Evolutionary conservation across 1,140 invertebrate genomes (phyloP).

Genomic region (Sarcophaga bullata): DNA sequence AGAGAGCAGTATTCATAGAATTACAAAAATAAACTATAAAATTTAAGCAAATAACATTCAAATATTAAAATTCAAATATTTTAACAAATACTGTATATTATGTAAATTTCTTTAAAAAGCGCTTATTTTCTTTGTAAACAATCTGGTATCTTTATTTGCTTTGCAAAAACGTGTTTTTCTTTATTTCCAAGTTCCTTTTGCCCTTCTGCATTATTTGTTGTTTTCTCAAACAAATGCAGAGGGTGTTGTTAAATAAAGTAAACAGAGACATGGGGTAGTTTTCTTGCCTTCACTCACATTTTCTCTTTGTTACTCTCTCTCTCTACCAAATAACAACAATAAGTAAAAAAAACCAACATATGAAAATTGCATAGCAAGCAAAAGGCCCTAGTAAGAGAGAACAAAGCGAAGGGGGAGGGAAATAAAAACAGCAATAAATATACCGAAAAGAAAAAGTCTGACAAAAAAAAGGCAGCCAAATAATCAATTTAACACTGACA

Average conservation of each 20-base stretch:
- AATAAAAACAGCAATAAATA: neutral
- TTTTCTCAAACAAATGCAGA: neutral
- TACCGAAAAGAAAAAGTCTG: neutral
- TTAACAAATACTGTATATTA: no score
- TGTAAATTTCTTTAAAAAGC: no score
- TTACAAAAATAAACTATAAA: no score
- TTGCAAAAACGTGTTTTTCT: neutral
- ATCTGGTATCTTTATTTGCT: neutral
- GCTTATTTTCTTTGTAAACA: neutral
- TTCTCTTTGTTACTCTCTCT: neutral
- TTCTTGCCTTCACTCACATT: neutral
- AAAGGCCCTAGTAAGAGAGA: no score
- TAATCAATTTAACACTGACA: slow-evolving; percentile 11
- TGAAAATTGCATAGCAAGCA: no score
- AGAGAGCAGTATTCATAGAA: no score
- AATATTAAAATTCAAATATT: no score
- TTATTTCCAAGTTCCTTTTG: neutral
- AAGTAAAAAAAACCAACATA: no score
- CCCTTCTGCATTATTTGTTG: neutral
- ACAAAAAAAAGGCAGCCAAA: no score
- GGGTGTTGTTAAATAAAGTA: neutral
- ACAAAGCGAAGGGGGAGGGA: neutral
- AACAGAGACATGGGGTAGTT: neutral
- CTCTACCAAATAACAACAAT: no score
- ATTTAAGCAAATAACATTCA: no score